phyloP scores from a whole-genome alignment of 2,888 invertebrate genomes.

The Hartigia nigra region DNA sequence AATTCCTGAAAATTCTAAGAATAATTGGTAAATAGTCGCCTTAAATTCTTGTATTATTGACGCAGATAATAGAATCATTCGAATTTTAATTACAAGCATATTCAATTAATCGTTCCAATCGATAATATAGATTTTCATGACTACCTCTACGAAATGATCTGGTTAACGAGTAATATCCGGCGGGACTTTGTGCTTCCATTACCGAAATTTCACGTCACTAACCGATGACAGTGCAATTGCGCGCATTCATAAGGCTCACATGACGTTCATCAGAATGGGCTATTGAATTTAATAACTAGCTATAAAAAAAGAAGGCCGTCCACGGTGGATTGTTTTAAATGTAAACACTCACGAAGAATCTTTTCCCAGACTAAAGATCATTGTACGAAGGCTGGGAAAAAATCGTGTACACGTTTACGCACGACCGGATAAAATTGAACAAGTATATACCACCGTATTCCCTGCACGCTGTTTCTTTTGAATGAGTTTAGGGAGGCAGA shows the following conservation, averaged over 20 bases:
- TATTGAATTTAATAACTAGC: background rate
- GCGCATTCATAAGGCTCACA: background rate
- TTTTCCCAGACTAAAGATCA: background rate
- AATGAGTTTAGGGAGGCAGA: slow-evolving; percentile 6
- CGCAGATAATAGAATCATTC: background rate
- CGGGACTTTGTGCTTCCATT: background rate
- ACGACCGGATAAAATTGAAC: background rate
- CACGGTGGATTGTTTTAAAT: background rate
- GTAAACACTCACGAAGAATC: background rate
- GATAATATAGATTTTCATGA: background rate
- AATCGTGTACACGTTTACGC: background rate
- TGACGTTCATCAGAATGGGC: background rate
- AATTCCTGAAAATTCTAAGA: background rate
- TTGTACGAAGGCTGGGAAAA: background rate
- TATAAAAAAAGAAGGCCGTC: background rate
- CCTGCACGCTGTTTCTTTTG: slow-evolving; percentile 15
- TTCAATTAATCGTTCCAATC: background rate
- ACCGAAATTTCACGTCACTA: background rate
- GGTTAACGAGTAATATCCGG: background rate
- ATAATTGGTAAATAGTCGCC: background rate
- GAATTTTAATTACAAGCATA: background rate
- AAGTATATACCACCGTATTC: slow-evolving; percentile 25
- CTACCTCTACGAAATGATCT: background rate
- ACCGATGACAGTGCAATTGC: background rate
- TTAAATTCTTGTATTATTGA: background rate